Evolutionary conservation across 2,113 vertebrate genomes (phyloP), one percentile per base, ranked within the genome.

Genomic region (Amphiprion percula): DNA sequence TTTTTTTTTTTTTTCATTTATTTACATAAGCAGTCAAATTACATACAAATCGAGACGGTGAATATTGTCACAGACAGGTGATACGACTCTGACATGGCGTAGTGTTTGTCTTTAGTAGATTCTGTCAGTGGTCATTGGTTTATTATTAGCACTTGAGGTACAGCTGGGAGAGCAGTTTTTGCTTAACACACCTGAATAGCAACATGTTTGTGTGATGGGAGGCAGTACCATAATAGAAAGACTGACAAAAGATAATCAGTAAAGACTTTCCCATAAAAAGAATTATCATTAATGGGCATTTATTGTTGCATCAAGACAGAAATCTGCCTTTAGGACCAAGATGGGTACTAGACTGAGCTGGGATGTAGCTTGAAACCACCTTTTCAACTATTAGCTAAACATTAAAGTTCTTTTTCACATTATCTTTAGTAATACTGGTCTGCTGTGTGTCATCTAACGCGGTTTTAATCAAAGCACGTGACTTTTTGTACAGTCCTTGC

Each of bases 1-100:
- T 21, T 21, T 21, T 21, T 1, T 21, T 21, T 21, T 44, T n/a
- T 41, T 54, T 15, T 46, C 4, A 64, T 69, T 76, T 66, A 79
- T 88, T 90, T 90, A 68, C 88, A 88, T 79, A 59, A 59, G 54
- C 46, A 91, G 69, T 81, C 72, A 91, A 92, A 90, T 83, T 26
- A 82, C 33, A 88, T 72, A 12, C 74, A 92, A 91, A 92, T 75
- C 3, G 1, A 7, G 1, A 10, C 10, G n/a, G 26, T 55, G 33
- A 30, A 9, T 10, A 23, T 37, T 69, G 4, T 26, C 59, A 55
- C 15, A 23, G 39, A 30, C 24, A 63, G 5, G 2, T 21, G 12
- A n/a, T 15, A 1, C 16, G 19, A 55, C 17, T 28, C 14, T 47
- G 39, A 76, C 28, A 23, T 54, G 12, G 58, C 17, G 37, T 10